A percentile compares a stretch with the other conserved stretches of the same genome.
Evolutionary conservation across 53 echinoderm and acorn worm genomes (phyloP).

Genomic region (Paracentrotus lividus): DNA sequence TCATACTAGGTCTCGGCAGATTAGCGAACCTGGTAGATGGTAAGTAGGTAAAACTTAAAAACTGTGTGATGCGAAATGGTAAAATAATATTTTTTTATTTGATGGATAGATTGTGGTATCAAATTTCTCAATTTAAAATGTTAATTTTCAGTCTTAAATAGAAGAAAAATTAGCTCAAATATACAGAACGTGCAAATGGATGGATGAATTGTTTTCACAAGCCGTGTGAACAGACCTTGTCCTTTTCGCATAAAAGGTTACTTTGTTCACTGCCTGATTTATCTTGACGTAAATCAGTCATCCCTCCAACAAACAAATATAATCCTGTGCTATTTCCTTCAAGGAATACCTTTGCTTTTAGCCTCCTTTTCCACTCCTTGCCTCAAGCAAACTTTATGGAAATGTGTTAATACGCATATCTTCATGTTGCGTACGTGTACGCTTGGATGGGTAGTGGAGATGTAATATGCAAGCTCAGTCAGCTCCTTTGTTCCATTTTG

Average conservation of each 20-base stretch:
- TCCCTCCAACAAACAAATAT: slow-evolving; percentile 5
- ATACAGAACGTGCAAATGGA: background rate
- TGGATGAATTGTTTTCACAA: background rate
- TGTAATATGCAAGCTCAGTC: slow-evolving; percentile 32
- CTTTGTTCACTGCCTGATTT: slow-evolving; percentile 2
- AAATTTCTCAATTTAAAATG: too few relatives aligned
- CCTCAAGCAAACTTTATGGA: slow-evolving; percentile 23
- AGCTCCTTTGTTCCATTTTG: slow-evolving; percentile 28
- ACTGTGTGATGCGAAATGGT: background rate
- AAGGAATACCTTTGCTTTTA: slow-evolving; percentile 14
- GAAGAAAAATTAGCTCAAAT: background rate
- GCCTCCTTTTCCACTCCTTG: background rate
- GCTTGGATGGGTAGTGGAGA: background rate
- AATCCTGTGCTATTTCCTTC: slow-evolving; percentile 14
- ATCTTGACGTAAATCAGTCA: slow-evolving; percentile 8
- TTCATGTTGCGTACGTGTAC: background rate
- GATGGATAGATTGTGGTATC: background rate
- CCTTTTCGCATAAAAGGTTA: background rate
- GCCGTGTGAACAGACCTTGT: background rate
- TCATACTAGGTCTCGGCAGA: too few relatives aligned
- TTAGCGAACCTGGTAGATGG: too few relatives aligned
- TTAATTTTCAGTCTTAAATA: too few relatives aligned
- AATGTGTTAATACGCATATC: slow-evolving; percentile 26
- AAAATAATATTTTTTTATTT: background rate
- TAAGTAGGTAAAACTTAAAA: too few relatives aligned